Evolutionary conservation across 1,140 invertebrate species (phyloP).

Genomic region (Trialeurodes vaporariorum): DNA sequence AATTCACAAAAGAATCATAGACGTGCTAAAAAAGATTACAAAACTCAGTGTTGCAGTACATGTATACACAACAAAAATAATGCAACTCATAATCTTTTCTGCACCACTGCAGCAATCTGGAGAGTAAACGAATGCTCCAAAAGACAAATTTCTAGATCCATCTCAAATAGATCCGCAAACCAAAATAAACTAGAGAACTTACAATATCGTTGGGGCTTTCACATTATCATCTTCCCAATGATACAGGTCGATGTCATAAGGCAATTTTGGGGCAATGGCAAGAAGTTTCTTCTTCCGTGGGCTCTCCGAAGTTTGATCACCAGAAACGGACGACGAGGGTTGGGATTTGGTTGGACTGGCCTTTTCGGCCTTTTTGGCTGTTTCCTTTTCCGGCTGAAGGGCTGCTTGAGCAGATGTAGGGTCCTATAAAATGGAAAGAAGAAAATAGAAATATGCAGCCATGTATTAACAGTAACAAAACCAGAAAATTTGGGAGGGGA

Average conservation of each 20-base stretch:
- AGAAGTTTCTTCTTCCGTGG: conserved; percentile 33
- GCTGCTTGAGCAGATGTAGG: background rate
- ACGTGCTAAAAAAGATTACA: too few species aligned
- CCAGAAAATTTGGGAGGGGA: too few species aligned
- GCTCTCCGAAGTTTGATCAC: background rate
- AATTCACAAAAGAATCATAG: too few species aligned
- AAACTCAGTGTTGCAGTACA: too few species aligned
- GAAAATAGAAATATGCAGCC: too few species aligned
- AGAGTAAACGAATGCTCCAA: too few species aligned
- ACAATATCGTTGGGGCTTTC: conserved; percentile 32
- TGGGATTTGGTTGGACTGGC: background rate
- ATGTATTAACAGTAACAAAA: too few species aligned
- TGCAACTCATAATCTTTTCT: too few species aligned
- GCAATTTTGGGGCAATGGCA: conserved; percentile 35
- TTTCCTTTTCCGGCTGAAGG: background rate
- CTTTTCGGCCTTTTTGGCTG: background rate
- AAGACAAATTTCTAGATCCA: too few species aligned
- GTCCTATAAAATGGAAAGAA: background rate
- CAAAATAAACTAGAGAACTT: conserved; percentile 22
- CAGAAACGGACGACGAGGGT: background rate
- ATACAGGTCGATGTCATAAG: conserved; percentile 38
- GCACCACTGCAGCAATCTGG: too few species aligned
- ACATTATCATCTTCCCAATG: conserved; percentile 39
- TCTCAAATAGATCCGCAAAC: too few species aligned
- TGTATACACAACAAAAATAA: too few species aligned